Base-by-base conservation (phyloP, 1,140 invertebrate species). In the Drosophila subobscura region DNA sequence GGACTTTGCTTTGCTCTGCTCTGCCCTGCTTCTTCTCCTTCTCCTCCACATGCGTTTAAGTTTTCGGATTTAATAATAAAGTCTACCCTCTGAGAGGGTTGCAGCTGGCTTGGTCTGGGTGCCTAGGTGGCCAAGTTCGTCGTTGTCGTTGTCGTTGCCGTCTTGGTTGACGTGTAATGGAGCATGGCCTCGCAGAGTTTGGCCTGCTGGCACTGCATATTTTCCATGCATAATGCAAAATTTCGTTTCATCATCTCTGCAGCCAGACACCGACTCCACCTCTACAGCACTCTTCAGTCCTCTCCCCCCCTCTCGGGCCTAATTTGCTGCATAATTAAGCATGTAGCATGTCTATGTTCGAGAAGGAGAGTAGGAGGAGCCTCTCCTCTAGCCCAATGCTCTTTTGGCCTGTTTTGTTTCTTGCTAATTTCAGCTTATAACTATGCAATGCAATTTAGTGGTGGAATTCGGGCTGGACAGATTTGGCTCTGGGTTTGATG, bases 291-390 rank as follows among this genome's bases (percentile, higher is more conserved):
- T 40, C 40, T 25, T 20, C 16, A 23, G 7, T 52, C 25, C 16
- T 20, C 52, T 56, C 42, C 20, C n/a, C 45, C 12, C 74, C 50
- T 70, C 83, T 71, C 53, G 79, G 75, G 84, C 79, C 84, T 89
- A 88, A 89, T 88, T 86, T 86, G 83, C 77, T 88, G 84, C 83
- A 83, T 86, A 86, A 86, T 86, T 86, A 88, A 83, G 81, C 71
- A 50, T 78, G 83, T 76, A 88, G 73, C 78, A 61, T 83, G 73
- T 74, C 67, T 76, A 55, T 56, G 40, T 12, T 23, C 12, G 20
- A 23, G 16, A 20, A 20, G 16, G 16, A 20, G 16, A 20, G 16
- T 20, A 20, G 16, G n/a, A 25, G 12, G 47, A 55, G 33, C 67
- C 66, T 46, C 51, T 53, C 25, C 50, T 33, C 41, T 49, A 14